These are phyloP conservation scores for Benthosema pterotum DNA, from an alignment of 2,797 vertebrate species.

Conservation along the genomic window DNA sequence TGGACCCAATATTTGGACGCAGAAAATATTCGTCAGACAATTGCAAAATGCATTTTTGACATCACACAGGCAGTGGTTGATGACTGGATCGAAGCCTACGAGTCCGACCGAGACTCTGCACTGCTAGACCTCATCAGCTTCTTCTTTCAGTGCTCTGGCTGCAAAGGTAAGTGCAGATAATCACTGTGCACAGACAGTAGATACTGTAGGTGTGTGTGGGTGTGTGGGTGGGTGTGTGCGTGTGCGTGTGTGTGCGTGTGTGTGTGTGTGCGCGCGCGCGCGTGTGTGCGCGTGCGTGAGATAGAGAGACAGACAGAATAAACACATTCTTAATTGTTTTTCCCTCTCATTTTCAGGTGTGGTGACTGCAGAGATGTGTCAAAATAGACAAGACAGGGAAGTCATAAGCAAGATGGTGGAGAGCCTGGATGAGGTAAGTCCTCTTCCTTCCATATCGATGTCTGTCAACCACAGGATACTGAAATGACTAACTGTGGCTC, in stretches of 20 bases:
- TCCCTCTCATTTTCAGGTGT: conserved; percentile 78
- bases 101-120: conserved; percentile 86
- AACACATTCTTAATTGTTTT: neutral
- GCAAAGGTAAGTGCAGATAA: conserved; percentile 85
- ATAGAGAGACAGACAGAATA: neutral
- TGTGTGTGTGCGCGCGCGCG: too few relatives aligned
- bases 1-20: too few relatives aligned
- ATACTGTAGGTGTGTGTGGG: too few relatives aligned
- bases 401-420: conserved; percentile 90
- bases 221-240: too few relatives aligned
- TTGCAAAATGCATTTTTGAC: too few relatives aligned
- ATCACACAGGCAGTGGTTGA: conserved; percentile 85
- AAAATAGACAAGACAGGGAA: conserved; percentile 81
- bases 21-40: too few relatives aligned
- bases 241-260: too few relatives aligned
- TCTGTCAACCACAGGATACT: neutral
- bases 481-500: neutral
- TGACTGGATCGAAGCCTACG: conserved; percentile 90
- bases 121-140: conserved; percentile 94
- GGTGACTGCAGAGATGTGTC: conserved; percentile 93
- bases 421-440: conserved; percentile 86
- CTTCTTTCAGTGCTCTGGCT: conserved; percentile 94
- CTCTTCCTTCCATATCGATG: neutral
- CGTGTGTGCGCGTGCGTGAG: too few relatives aligned
- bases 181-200: neutral